phyloP scores from a whole-genome alignment of 2,113 vertebrate species.

The Silurus glanis region DNA sequence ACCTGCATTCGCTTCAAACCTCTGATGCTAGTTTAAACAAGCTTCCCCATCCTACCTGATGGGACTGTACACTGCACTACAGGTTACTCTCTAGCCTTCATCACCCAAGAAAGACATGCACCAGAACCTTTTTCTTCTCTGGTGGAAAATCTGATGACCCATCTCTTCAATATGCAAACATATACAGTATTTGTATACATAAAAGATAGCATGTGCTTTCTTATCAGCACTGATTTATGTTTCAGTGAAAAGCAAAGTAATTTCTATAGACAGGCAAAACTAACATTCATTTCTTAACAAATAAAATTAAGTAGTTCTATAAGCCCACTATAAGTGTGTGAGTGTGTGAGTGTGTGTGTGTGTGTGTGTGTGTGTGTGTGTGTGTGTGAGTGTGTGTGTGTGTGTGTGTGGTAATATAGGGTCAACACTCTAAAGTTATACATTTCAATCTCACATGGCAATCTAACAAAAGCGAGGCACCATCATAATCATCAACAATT shows the following conservation, averaged over 20 bases:
- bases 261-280: not conserved
- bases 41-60: not conserved
- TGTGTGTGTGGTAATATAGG: not conserved
- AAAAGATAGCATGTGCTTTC: not conserved
- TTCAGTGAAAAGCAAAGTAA: not conserved
- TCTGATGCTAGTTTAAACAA: not conserved
- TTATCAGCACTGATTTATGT: not conserved
- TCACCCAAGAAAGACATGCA: not conserved
- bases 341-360: not conserved
- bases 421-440: not conserved
- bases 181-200: not conserved
- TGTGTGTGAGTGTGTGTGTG: constrained; percentile 2
- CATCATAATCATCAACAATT: not conserved
- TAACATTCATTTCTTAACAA: not conserved
- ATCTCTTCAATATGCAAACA: not conserved
- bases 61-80: not conserved
- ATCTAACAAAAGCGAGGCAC: not conserved
- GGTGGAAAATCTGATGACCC: not conserved
- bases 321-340: not conserved
- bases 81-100: not conserved
- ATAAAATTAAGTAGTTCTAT: not conserved
- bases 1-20: not conserved
- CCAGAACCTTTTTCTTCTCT: not conserved
- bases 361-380: not conserved
- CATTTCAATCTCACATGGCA: not conserved